A percentile compares a stretch with the other conserved stretches of the same genome.
phyloP scores from a whole-genome alignment of 2,888 invertebrate genomes.

The Helicoverpa assulta region DNA sequence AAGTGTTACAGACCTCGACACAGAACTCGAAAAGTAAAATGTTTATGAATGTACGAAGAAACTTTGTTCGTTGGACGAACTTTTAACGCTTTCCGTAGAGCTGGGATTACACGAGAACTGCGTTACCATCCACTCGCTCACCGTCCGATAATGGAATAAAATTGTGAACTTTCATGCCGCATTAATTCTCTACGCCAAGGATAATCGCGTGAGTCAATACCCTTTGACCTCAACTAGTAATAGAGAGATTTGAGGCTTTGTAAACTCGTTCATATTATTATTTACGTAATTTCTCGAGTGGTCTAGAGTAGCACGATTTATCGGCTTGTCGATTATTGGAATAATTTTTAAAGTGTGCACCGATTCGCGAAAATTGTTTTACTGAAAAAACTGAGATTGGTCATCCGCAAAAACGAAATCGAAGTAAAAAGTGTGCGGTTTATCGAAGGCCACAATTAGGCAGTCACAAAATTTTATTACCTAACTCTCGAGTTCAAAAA shows the following conservation, averaged over 20 bases:
- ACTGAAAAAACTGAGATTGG: not conserved
- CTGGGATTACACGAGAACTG: constrained; percentile 85
- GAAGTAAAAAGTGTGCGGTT: constrained; percentile 3
- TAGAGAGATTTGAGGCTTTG: constrained; percentile 18
- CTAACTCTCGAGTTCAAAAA: constrained; percentile 12
- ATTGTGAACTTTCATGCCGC: constrained; percentile 76
- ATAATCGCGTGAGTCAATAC: constrained; percentile 58
- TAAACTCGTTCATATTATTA: constrained; percentile 19
- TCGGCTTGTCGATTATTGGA: constrained; percentile 17
- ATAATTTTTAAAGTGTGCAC: constrained; percentile 7
- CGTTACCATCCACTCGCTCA: constrained; percentile 80
- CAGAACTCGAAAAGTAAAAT: constrained; percentile 80
- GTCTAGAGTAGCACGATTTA: constrained; percentile 1
- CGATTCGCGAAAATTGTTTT: not conserved
- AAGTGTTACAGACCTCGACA: constrained; percentile 69
- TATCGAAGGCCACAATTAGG: constrained; percentile 21
- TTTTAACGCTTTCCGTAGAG: constrained; percentile 79
- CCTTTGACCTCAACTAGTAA: constrained; percentile 50
- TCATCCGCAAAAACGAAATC: not conserved
- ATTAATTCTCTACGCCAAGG: constrained; percentile 68
- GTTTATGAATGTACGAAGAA: constrained; percentile 86
- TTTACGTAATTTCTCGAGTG: constrained; percentile 21
- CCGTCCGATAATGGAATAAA: constrained; percentile 80
- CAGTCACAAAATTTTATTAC: constrained; percentile 45
- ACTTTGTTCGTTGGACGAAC: constrained; percentile 76